Base-by-base conservation (phyloP, 2,113 vertebrate genomes). In the Neodontobutis hainanensis region DNA sequence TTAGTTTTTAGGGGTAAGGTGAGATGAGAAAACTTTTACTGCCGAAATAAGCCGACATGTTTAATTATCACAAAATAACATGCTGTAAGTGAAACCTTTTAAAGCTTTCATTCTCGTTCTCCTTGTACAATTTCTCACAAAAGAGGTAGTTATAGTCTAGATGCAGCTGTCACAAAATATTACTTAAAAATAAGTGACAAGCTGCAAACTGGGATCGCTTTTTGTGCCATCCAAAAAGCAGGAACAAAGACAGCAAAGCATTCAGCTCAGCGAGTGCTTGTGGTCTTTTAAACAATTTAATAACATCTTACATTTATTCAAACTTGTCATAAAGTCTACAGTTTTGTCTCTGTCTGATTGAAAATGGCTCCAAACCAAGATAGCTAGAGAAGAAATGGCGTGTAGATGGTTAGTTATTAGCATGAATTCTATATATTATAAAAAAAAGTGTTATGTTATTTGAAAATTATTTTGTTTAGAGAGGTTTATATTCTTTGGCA, bases 81-180 rank as follows among this genome's bases (percentile, higher is more conserved):
- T 5, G 11, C 32, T 53, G 6, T 12, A 35, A 6, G 11, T 14
- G 2, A 52, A 11, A 8, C 51, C 32, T 57, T n/a, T 56, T 34
- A 32, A 53, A 11, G 38, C 11, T 50, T 35, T 35, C 11, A 53
- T 7, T 51, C 8, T 14, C 52, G 1, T 40, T 56, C n/a, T 56
- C 57, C 48, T 61, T 55, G 14, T 45, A 5, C 27, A 12, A 45
- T 45, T 65, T 10, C 40, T 46, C 16, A 19, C 45, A 62, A 49
- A 57, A 61, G 19, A 14, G 61, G 51, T 47, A 38, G 50, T 60
- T 65, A 70, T 73, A 44, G 61, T 58, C 19, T 48, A 70, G 73
- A 78, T 76, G 27, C 76, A 81, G 71, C 51, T 74, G 72, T 77
- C 84, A 68, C 43, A 61, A 50, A 65, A 61, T 64, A 64, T 80